Evolutionary conservation across 2,888 invertebrate species (phyloP).

Genomic region (Epinotia ramella): DNA sequence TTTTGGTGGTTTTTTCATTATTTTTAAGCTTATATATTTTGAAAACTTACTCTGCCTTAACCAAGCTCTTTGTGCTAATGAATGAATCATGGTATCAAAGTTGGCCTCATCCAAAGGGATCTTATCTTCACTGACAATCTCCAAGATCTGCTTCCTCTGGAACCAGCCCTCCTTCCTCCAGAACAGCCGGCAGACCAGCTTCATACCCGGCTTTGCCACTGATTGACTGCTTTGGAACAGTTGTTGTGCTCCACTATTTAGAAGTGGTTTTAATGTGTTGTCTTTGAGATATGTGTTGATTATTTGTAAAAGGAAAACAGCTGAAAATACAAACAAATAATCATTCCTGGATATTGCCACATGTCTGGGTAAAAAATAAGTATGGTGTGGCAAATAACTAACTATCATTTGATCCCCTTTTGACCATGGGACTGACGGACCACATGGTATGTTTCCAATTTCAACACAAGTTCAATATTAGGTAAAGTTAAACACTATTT

Average conservation of each 20-base stretch:
- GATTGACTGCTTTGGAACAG: conserved; percentile 58
- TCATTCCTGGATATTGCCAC: background rate
- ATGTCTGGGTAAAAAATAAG: background rate
- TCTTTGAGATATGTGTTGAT: conserved; percentile 65
- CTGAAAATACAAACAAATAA: conserved; percentile 57
- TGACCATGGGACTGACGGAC: no score
- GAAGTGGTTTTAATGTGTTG: conserved; percentile 56
- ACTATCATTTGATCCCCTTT: no score
- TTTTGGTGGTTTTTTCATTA: no score
- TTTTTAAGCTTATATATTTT: background rate
- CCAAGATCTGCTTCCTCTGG: conserved; percentile 55
- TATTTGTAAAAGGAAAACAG: conserved; percentile 65
- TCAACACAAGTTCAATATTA: no score
- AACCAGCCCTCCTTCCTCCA: conserved; percentile 75
- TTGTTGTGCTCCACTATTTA: conserved; percentile 56
- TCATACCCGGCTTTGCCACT: conserved; percentile 62
- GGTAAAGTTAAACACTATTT: no score
- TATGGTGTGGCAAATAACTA: no score
- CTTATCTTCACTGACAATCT: conserved; percentile 54
- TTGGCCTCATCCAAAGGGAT: conserved; percentile 51
- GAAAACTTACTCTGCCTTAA: conserved; percentile 54
- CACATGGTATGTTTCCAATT: no score
- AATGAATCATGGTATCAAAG: conserved; percentile 56
- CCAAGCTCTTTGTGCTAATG: conserved; percentile 60
- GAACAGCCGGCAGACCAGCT: conserved; percentile 70